Base-by-base conservation (phyloP, 2,888 invertebrate genomes). In the Apodemia zela region DNA sequence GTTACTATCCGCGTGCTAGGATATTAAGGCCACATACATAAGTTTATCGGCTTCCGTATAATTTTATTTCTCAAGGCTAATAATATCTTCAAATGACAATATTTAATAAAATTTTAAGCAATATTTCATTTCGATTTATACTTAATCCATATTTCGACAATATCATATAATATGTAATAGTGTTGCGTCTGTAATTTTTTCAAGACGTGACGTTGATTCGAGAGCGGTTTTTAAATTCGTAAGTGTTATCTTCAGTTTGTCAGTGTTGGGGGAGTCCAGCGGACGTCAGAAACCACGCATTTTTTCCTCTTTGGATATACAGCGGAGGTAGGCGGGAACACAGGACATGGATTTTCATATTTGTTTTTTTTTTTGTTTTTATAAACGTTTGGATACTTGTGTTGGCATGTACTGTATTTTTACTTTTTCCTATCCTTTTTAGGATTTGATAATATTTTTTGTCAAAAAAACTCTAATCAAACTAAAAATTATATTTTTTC, bases 271-370 rank as follows among this genome's bases (percentile, higher is more conserved):
- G 64, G 90, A 89, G 70, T 76, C 89, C 62, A 79, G 84, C 54
- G 88, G 87, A 49, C 85, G 88, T 65, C 89, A 85, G 84, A 90
- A 92, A 84, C 90, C 91, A 71, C 88, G 89, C 77, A 90, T 91
- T 73, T 92, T 91, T 84, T 85, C 91, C 75, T 91, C 91, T 68
- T 79, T 91, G 85, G 91, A 92, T 78, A 89, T 92, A 68, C 86
- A 88, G 76, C 80, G 89, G 84, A 92, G 91, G 92, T 91, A 91
- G 67, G 69, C 66, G 69, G 38, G 42, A 54, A 54, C 15, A 54
- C 54, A 54, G 21, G 54, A 54, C 6, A 54, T 54, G 54, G 54
- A 45, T 60, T 60, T 60, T 45, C 3, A 42, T 60, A 59, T 35
- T 42, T 60, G 42, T 60, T 21, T 25, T 25, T 21, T 33, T 42